A percentile compares a stretch with the other conserved stretches of the same genome.
phyloP scores from a whole-genome alignment of 2,113 vertebrate genomes.

The Psilopsiagon aymara region DNA sequence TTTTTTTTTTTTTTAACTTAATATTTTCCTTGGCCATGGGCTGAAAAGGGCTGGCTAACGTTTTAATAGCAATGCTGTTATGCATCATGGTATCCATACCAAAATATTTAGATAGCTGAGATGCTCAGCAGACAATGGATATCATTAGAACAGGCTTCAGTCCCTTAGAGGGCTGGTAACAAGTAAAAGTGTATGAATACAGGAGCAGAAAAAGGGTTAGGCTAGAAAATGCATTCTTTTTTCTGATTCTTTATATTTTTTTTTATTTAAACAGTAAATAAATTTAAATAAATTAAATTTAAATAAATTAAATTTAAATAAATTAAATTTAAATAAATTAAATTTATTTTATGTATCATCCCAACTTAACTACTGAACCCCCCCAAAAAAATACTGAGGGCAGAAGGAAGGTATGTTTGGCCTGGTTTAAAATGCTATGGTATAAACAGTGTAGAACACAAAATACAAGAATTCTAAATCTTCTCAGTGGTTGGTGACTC shows the following conservation, averaged over 20 bases:
- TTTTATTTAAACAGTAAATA: background rate
- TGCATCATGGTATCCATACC: background rate
- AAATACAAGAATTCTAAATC: background rate
- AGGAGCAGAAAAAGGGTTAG: background rate
- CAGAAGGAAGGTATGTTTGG: background rate
- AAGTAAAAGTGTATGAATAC: background rate
- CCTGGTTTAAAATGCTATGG: background rate
- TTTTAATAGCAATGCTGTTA: background rate
- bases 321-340: background rate
- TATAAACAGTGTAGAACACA: background rate
- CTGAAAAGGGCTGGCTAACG: background rate
- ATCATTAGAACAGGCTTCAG: background rate
- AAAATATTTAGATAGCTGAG: background rate
- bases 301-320: background rate
- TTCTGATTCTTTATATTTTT: background rate
- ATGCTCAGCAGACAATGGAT: background rate
- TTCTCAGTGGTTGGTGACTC: background rate
- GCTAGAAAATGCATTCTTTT: background rate
- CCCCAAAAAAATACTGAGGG: background rate
- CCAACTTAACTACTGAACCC: background rate
- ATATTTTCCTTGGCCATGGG: background rate
- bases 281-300: background rate
- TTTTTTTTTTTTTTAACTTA: background rate
- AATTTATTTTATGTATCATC: background rate
- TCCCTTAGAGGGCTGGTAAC: accelerated